Percentiles rank a stretch among this genome's conserved stretches.
Evolutionary conservation across 2,888 invertebrate species (phyloP).

Genomic region (Scaeva pyrastri): DNA sequence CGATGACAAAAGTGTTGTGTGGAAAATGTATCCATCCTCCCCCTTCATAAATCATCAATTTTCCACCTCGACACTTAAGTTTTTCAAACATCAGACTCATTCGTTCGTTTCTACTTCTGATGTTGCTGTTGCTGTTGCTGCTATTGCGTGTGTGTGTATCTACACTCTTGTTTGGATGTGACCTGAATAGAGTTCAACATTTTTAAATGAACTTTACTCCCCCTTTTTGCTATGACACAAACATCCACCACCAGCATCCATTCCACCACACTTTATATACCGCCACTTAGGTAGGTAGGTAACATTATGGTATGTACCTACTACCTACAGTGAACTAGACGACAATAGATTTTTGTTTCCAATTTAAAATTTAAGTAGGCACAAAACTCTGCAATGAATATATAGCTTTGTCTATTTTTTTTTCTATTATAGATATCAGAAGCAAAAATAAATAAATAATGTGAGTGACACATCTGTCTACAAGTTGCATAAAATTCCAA

Average conservation of each 20-base stretch:
- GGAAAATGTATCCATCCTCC: constrained; percentile 28
- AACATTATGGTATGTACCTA: background rate
- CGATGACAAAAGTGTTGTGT: constrained; percentile 45
- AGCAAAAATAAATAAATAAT: constrained; percentile 24
- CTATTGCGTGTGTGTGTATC: constrained; percentile 6
- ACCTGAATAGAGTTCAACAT: constrained; percentile 84
- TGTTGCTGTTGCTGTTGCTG: constrained; percentile 35
- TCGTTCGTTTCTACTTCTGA: constrained; percentile 67
- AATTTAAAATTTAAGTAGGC: constrained; percentile 43
- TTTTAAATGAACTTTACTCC: constrained; percentile 59
- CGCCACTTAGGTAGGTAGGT: background rate
- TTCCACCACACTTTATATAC: background rate
- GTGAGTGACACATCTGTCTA: constrained; percentile 73
- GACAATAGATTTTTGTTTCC: constrained; percentile 42
- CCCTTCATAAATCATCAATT: constrained; percentile 62
- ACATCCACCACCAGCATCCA: constrained; percentile 22
- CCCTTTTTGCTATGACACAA: constrained; percentile 26
- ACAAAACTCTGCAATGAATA: constrained; percentile 6
- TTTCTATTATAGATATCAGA: background rate
- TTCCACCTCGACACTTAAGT: constrained; percentile 59
- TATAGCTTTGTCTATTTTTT: background rate
- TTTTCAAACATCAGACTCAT: constrained; percentile 27
- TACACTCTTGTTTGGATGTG: constrained; percentile 81
- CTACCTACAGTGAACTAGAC: constrained; percentile 1
- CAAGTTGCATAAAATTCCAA: constrained; percentile 75